Evolutionary conservation across 2,797 vertebrate species (phyloP), one percentile per base, ranked within the genome.

Genomic region (Takifugu rubripes): DNA sequence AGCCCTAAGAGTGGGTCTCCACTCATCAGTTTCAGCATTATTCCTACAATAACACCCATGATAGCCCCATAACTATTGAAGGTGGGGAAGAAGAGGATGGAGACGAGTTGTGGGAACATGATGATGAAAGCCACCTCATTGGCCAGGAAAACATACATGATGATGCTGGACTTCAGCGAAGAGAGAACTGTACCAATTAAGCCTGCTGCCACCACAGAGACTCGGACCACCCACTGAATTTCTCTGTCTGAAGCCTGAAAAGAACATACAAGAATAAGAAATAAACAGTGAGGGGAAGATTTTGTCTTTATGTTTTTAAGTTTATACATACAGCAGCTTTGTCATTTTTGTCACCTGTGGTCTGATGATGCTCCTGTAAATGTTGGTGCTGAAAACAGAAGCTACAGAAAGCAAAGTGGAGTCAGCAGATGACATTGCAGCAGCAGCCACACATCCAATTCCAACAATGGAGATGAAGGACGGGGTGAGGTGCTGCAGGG

Each of bases 101-200:
- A 47, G 52, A 86, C 49, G 1, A 92, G 70, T 58, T 92, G 91
- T 10, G 90, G 87, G 44, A 91, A 89, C 12, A 91, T 60, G 3
- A 92, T 1, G 0, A 78, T 24, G 0, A 91, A 91, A 14, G 87
- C 57, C 26, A 90, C 25, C 25, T 92, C 89, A 6, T 62, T 44
- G 0, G 77, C 61, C 29, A 90, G 53, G 49, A 90, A 79, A 40
- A 14, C 3, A 40, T 1, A 29, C 27, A 29, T 29, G 4, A 29
- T 29, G 27, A 29, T 7, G 27, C 27, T 84, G 11, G 12, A 40
- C 11, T 33, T 7, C 31, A 33, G 31, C 6, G 6, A 33, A 33
- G 31, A 33, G 31, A 33, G 31, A 6, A 9, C 6, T 15, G n/a
- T 46, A 8, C 44, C 82, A 1, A 54, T 40, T 0, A 84, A 5